Evolutionary conservation across 1,140 invertebrate species (phyloP).

Genomic region (Bombus impatiens): DNA sequence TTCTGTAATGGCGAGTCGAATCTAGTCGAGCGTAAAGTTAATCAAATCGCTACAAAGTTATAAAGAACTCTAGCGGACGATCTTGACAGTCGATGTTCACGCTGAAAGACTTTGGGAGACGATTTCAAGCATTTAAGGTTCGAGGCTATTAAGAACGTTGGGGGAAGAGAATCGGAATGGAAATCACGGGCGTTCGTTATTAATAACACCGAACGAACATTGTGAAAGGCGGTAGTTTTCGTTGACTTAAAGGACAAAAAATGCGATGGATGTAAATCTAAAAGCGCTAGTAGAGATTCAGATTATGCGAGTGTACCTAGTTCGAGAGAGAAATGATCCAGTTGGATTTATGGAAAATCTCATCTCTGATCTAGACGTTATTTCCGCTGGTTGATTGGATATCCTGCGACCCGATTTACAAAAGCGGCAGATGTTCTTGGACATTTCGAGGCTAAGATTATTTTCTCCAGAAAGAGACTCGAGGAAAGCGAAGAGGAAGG

Average conservation of each 20-base stretch:
- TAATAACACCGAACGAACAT: slow-evolving; percentile 48
- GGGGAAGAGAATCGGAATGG: slow-evolving; percentile 2
- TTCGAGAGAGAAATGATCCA: slow-evolving; percentile 32
- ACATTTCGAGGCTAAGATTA: slow-evolving; percentile 27
- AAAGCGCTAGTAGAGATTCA: slow-evolving; percentile 44
- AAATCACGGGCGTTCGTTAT: slow-evolving; percentile 53
- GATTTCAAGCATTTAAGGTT: slow-evolving; percentile 43
- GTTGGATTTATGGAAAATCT: slow-evolving; percentile 63
- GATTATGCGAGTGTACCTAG: slow-evolving; percentile 27
- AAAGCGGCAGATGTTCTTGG: slow-evolving; percentile 28
- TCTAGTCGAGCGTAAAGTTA: too few species aligned
- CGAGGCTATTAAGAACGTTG: not conserved
- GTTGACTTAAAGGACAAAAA: slow-evolving; percentile 25
- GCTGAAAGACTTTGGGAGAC: not conserved
- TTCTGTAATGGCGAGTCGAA: too few species aligned
- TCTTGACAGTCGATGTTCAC: not conserved
- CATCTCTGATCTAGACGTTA: slow-evolving; percentile 70
- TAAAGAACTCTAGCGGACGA: too few species aligned
- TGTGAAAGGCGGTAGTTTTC: slow-evolving; percentile 20
- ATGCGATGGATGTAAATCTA: slow-evolving; percentile 12
- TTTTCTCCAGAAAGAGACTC: not conserved
- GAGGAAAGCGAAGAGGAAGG: too few species aligned
- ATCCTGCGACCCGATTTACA: slow-evolving; percentile 48
- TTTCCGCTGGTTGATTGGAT: slow-evolving; percentile 71
- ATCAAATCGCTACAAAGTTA: too few species aligned